Conservation (phyloP, 1,140 invertebrate species). For the Mylabris phalerata region DNA sequence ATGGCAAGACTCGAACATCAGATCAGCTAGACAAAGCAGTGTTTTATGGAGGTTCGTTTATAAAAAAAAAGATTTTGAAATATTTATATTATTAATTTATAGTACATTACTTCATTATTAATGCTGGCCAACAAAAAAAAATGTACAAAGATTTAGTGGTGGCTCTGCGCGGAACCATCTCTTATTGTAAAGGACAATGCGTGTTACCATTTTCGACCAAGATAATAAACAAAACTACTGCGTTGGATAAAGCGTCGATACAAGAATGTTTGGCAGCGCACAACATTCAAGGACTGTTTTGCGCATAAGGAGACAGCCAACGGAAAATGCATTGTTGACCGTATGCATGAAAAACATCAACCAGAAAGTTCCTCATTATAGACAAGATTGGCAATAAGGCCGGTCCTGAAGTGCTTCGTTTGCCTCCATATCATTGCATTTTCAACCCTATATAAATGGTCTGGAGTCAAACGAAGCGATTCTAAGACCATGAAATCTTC, state of each 20-base stretch:
- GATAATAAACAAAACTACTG: background rate
- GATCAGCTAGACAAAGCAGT: background rate
- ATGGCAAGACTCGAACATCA: background rate
- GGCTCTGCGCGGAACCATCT: too few species aligned
- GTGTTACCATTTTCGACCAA: background rate
- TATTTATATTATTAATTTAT: background rate
- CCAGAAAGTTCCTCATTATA: background rate
- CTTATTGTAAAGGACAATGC: background rate
- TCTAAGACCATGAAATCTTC: slow-evolving; percentile 3
- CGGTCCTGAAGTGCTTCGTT: slow-evolving; percentile 21
- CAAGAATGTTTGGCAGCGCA: background rate
- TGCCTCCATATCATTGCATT: slow-evolving; percentile 31
- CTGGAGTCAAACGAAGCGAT: slow-evolving; percentile 27
- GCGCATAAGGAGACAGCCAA: too few species aligned
- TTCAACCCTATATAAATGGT: slow-evolving; percentile 33
- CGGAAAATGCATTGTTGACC: background rate
- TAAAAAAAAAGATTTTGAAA: background rate
- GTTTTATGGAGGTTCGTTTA: background rate
- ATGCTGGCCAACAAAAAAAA: background rate
- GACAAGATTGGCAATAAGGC: slow-evolving; percentile 4
- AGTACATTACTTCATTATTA: background rate
- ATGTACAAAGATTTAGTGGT: background rate
- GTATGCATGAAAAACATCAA: background rate
- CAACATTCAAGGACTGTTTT: too few species aligned
- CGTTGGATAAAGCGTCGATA: background rate